These are phyloP conservation scores for Drosophila micromelanica DNA, from an alignment of 1,140 invertebrate genomes.

Conservation along the genomic window DNA sequence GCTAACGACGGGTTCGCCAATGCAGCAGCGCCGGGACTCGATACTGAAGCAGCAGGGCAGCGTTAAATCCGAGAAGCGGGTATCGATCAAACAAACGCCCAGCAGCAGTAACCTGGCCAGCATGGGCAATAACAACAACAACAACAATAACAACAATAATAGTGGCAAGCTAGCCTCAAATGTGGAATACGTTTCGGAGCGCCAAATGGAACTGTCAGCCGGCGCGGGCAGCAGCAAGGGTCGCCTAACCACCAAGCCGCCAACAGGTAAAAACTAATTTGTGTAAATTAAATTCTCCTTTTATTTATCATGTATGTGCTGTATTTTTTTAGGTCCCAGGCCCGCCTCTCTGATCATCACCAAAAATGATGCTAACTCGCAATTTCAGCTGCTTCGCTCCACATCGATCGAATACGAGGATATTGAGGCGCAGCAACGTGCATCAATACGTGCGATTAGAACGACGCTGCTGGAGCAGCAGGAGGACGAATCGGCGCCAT, in stretches of 20 bases:
- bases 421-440: constrained; percentile 73
- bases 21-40: constrained; percentile 72
- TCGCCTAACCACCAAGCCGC: constrained; percentile 61
- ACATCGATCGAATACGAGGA: constrained; percentile 83
- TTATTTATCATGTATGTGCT: not conserved
- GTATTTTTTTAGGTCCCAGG: constrained; percentile 51
- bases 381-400: constrained; percentile 80
- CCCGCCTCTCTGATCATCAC: constrained; percentile 83
- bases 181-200: constrained; percentile 78
- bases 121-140: constrained; percentile 46
- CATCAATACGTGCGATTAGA: constrained; percentile 54
- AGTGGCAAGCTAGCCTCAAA: constrained; percentile 58
- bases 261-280: constrained; percentile 52
- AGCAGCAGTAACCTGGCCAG: constrained; percentile 44
- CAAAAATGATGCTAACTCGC: constrained; percentile 68
- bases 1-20: constrained; percentile 41
- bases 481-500: constrained; percentile 83
- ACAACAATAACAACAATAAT: constrained; percentile 49
- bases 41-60: constrained; percentile 82
- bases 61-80: constrained; percentile 76
- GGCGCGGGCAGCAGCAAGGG: constrained; percentile 48
- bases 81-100: constrained; percentile 74
- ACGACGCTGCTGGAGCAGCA: constrained; percentile 72
- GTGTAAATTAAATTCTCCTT: not conserved
- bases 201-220: constrained; percentile 43